Base-by-base conservation (phyloP, 2,888 invertebrate genomes). In the Spodoptera picta region DNA sequence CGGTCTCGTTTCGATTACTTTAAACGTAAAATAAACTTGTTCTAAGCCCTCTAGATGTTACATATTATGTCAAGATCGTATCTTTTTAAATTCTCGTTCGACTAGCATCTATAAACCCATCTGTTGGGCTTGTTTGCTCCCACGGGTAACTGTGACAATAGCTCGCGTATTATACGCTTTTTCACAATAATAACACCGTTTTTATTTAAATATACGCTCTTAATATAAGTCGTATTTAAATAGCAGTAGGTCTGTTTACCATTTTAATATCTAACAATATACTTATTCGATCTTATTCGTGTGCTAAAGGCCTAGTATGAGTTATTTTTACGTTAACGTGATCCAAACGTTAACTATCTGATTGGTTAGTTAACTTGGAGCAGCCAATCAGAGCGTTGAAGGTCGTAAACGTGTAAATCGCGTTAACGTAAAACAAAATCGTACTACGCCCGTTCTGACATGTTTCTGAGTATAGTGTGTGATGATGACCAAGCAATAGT, bases 71-170 rank as follows among this genome's bases (percentile, higher is more conserved):
- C 27, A 27, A 19, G 19, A 1, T 19, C 1, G 3, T 27, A 27
- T 5, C 5, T 27, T 3, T 36, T 7, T 36, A 62, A 54, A 5
- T 72, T 63, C 72, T 71, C 44, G 59, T 52, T 62, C 62, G 55
- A 12, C 36, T 66, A 19, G 50, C 62, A 61, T 54, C 53, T 44
- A 5, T 1, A n/a, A 45, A 31, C 36, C 36, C 24, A 48, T 51
- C 24, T 50, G 48, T 49, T 53, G 42, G 69, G 65, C 48, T 59
- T 71, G 65, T 80, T 70, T 36, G 36, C 36, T 45, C 66, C 76
- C 67, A 71, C 69, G 73, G 71, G 69, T 74, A 80, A 75, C 72
- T 80, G 49, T 41, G 85, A 88, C 87, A 87, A 87, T 86, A 87
- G 84, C 77, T 77, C 65, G 75, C 78, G 79, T 78, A 79, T 77